Conservation (phyloP, 1,140 invertebrate species). For the Drosophila pectinifera region DNA sequence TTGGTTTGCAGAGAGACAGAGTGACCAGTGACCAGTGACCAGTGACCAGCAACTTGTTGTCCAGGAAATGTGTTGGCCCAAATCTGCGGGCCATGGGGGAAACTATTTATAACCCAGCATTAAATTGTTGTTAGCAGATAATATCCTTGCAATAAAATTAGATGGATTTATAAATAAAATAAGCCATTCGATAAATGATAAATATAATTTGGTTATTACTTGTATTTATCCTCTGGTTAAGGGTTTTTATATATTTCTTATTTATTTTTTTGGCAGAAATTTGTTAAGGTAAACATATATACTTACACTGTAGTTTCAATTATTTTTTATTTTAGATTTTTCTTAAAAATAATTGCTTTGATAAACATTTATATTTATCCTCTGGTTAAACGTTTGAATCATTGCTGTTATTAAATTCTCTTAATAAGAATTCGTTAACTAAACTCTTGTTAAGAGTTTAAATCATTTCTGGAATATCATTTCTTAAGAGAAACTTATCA, state of each 20-base stretch:
- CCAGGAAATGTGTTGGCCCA: constrained; percentile 7
- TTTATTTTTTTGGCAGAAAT: neutral
- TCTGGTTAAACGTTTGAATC: neutral
- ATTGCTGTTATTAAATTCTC: too few relatives aligned
- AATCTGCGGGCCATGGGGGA: constrained; percentile 2
- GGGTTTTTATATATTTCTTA: too few relatives aligned
- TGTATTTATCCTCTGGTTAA: neutral
- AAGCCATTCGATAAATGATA: constrained; percentile 2
- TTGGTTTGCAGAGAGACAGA: neutral
- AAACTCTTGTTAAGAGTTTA: too few relatives aligned
- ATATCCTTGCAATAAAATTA: constrained; percentile 18
- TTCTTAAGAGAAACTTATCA: too few relatives aligned
- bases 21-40: too few relatives aligned
- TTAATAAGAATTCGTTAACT: too few relatives aligned
- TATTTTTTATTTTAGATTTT: neutral
- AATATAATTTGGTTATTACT: neutral
- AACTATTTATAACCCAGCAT: constrained; percentile 16
- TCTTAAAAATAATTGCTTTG: neutral
- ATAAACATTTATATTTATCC: neutral
- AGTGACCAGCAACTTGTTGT: constrained; percentile 20
- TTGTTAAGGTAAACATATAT: neutral
- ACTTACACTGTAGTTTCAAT: neutral
- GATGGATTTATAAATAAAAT: constrained; percentile 15
- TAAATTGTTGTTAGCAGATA: constrained; percentile 1
- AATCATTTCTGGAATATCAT: too few relatives aligned